Evolutionary conservation across 2,113 vertebrate genomes (phyloP), one percentile per base, ranked within the genome.

Genomic region (Anhinga anhinga): DNA sequence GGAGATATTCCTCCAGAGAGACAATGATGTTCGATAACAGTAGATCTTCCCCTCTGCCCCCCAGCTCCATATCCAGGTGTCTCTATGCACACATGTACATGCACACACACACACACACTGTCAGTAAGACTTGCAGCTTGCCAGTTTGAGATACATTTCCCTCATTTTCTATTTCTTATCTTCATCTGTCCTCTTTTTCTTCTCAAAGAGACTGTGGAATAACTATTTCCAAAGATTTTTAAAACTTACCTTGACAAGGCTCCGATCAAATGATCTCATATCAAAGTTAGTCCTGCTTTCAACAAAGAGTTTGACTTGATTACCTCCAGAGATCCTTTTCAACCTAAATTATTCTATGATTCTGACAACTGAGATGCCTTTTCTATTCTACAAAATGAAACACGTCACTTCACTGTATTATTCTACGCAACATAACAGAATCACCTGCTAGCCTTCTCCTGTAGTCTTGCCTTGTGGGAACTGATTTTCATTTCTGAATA

Each of bases 21-120:
- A 36, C 0, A 21, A 40, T 23, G 0, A 27, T n/a, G 32, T 32
- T 58, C 4, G 10, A 19, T 3, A 7, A 7, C 14, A 38, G 20
- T 26, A 59, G 23, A 29, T 40, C 20, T 5, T 52, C 23, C 8
- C 26, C 7, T 53, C 29, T 19, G 5, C 36, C 9, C 10, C 11
- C 44, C 16, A 26, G 56, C 40, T 72, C 23, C 27, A 87, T 52
- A 81, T 21, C 29, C 36, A 55, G 0, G 1, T 42, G 16, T n/a
- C 4, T 32, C 7, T 38, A 22, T 30, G n/a, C 3, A 11, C 40
- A 15, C 19, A 40, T 26, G 29, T 3, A 12, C 5, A 36, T 9
- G 25, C 17, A 58, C 22, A 14, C n/a, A 13, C 3, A 20, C 5
- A n/a, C n/a, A 56, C 50, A 2, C 42, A 34, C 27, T 40, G 23